These are phyloP conservation scores for Microctenopoma steveboyesi DNA, from an alignment of 2,797 vertebrate genomes.

Conservation along the genomic window DNA sequence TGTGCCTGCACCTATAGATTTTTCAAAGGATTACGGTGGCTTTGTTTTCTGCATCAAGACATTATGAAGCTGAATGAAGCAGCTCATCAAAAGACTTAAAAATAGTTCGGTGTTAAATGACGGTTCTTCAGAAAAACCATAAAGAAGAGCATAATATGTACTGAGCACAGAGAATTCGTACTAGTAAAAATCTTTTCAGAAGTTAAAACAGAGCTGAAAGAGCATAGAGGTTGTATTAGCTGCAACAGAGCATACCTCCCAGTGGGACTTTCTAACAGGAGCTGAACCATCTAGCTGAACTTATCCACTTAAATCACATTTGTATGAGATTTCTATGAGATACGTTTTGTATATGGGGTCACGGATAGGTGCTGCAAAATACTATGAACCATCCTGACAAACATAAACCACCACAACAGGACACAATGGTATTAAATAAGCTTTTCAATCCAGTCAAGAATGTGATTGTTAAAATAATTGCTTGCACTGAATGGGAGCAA, in stretches of 20 bases:
- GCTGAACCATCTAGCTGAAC: constrained; percentile 30
- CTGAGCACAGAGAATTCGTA: constrained; percentile 32
- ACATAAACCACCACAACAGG: neutral
- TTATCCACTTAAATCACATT: constrained; percentile 31
- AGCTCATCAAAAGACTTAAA: constrained; percentile 39
- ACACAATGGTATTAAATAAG: neutral
- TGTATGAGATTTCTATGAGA: constrained; percentile 23
- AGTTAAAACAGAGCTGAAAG: constrained; percentile 63
- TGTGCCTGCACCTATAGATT: constrained; percentile 40
- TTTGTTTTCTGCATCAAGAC: constrained; percentile 47
- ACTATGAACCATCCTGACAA: constrained; percentile 2
- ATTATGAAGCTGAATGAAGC: constrained; percentile 36
- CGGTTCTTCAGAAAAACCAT: constrained; percentile 39
- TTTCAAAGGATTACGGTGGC: constrained; percentile 45
- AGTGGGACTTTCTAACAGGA: constrained; percentile 44
- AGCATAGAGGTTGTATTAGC: constrained; percentile 55
- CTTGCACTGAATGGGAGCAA: neutral
- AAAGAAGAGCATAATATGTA: constrained; percentile 39
- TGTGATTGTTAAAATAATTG: neutral
- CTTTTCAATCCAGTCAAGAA: neutral
- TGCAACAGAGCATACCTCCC: constrained; percentile 50
- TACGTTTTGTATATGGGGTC: constrained; percentile 2
- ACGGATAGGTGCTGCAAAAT: neutral
- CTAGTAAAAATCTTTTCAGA: constrained; percentile 56
- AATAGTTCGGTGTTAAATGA: constrained; percentile 56